Evolutionary conservation across 2,797 vertebrate species (phyloP), one percentile per base, ranked within the genome.

Genomic region (Acrocephalus scirpaceus): DNA sequence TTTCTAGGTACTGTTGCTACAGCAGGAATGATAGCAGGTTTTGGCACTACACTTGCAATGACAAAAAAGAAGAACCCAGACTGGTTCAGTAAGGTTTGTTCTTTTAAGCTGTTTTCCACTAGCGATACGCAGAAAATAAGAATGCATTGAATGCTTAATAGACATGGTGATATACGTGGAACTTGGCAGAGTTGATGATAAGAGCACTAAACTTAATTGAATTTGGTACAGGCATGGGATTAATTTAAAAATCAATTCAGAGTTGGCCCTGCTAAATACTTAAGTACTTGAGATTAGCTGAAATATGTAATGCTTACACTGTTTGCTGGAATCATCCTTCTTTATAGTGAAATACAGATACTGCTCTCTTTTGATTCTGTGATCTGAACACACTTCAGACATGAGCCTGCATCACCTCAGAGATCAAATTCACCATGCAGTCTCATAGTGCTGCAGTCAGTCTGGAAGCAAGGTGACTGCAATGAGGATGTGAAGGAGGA

Each of bases 51-150:
- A 1, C 94, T 99, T 72, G 99, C 99, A 13, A 72, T 99, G 96
- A 98, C 99, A 21, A 99, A 99, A 97, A 99, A 99, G 96, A 99
- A 97, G 94, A 99, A 98, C 53, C 99, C 99, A 1, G 97, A 96
- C 30, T 99, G 99, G 99, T 99, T 99, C 90, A 98, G 86, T 95
- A 99, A 99, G 99, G 99, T 99, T 95, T 92, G 97, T 98, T 82
- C 78, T 57, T 67, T 69, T 73, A 71, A 95, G 70, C 60, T 76
- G 7, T 50, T 92, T 84, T 72, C 34, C 36, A 60, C 0, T 36
- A 54, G 34, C 72, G 27, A 22, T 60, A 38, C 0, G 0, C 19
- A 65, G 70, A 50, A 88, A 70, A 56, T 30, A 84, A 58, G 34
- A 74, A 38, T 8, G 10, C 14, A n/a, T n/a, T 15, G 36, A 38